Conservation (phyloP, 2,888 invertebrate species). For the Automeris io region DNA sequence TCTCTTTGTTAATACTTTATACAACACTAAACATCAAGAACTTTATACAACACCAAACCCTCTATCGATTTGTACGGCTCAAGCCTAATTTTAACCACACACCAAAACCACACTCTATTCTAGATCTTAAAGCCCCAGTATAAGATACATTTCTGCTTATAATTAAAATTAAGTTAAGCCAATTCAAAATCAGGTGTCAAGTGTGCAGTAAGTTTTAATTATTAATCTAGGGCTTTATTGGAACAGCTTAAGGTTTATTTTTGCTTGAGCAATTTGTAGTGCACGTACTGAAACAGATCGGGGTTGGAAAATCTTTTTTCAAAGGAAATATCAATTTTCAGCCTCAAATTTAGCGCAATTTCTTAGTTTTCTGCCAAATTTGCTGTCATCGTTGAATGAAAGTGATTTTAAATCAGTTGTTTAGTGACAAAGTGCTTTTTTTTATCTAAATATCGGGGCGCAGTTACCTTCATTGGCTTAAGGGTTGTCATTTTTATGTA, state of each 20-base stretch:
- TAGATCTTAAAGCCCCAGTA: background rate
- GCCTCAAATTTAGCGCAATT: background rate
- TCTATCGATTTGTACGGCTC: conserved; percentile 59
- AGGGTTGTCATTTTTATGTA: no score
- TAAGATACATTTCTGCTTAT: background rate
- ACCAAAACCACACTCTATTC: background rate
- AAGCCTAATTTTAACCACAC: conserved; percentile 51
- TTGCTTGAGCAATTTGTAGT: background rate
- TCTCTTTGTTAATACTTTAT: conserved; percentile 15
- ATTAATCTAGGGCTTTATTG: background rate
- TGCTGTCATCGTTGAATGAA: background rate
- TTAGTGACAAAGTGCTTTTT: background rate
- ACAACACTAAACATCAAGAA: no score
- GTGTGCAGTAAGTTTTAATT: background rate
- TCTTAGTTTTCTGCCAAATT: background rate
- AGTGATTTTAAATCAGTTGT: background rate
- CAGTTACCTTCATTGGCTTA: no score
- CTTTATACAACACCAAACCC: conserved; percentile 40
- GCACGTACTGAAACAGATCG: background rate
- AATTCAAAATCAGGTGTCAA: background rate
- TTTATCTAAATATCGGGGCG: no score
- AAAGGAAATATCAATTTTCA: background rate
- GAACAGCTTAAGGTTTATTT: background rate
- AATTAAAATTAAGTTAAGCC: background rate
- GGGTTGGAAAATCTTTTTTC: background rate